Conservation (phyloP, 2,113 vertebrate species). For the Tor tambroides region DNA sequence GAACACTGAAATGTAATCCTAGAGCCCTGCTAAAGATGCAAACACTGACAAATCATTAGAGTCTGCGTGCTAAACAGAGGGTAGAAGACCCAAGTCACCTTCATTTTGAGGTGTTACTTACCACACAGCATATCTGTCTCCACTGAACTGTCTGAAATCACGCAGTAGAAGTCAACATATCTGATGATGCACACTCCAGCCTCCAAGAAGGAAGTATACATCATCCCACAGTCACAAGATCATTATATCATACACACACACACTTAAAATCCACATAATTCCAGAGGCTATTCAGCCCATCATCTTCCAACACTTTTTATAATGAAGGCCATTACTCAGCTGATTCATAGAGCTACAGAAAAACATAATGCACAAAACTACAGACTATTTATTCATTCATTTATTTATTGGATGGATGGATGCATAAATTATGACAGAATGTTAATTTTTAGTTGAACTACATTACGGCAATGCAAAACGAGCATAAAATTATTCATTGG, state of each 20-base stretch:
- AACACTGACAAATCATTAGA: neutral
- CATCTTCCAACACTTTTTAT: neutral
- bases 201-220: neutral
- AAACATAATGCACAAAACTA: neutral
- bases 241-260: neutral
- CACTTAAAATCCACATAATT: neutral
- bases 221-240: constrained; percentile 12
- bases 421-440: neutral
- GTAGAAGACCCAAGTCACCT: neutral
- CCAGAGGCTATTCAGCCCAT: neutral
- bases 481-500: neutral
- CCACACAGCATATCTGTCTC: neutral
- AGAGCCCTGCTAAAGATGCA: neutral
- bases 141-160: neutral
- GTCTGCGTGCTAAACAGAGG: neutral
- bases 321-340: neutral
- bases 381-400: too few species aligned
- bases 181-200: neutral
- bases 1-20: neutral
- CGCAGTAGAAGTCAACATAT: neutral
- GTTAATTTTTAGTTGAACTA: neutral
- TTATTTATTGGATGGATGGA: neutral
- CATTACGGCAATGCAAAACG: neutral
- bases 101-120: neutral
- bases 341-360: neutral